phyloP scores from a whole-genome alignment of 1,140 invertebrate genomes.

The Acromyrmex echinatior region DNA sequence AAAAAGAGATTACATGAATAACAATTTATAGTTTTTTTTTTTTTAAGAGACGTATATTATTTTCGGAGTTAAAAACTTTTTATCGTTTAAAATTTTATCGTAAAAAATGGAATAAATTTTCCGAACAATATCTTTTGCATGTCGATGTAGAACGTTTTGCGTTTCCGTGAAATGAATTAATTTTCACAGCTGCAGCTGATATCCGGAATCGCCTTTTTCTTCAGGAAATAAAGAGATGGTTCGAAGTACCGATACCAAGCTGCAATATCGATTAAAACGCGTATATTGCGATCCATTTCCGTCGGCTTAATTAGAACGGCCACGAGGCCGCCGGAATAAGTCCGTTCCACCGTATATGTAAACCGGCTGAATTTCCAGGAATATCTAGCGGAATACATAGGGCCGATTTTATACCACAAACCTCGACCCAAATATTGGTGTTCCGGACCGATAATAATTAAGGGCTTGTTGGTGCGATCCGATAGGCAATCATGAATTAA shows the following conservation, averaged over 20 bases:
- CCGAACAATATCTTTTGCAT: background rate
- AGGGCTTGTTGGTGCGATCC: slow-evolving; percentile 33
- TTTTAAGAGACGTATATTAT: background rate
- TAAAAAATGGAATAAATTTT: slow-evolving; percentile 1
- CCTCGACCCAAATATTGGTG: slow-evolving; percentile 52
- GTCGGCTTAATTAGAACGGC: slow-evolving; percentile 67
- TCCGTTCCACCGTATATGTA: slow-evolving; percentile 31
- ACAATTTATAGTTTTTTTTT: background rate
- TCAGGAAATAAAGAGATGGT: slow-evolving; percentile 53
- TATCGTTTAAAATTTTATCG: background rate
- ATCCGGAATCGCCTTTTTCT: slow-evolving; percentile 12
- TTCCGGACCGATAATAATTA: slow-evolving; percentile 56
- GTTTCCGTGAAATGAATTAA: slow-evolving; percentile 36
- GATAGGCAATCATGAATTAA: slow-evolving; percentile 47
- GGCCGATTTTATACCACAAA: slow-evolving; percentile 52
- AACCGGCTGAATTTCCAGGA: slow-evolving; percentile 41
- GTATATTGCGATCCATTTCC: slow-evolving; percentile 70
- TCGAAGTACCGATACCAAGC: slow-evolving; percentile 2
- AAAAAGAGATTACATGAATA: background rate
- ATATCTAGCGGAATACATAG: slow-evolving; percentile 33
- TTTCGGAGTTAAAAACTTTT: background rate
- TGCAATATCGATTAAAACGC: slow-evolving; percentile 68
- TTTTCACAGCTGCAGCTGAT: slow-evolving; percentile 39
- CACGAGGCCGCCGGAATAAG: slow-evolving; percentile 62
- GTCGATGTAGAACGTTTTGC: background rate